Evolutionary conservation across 2,888 invertebrate species (phyloP), one percentile per base, ranked within the genome.

Genomic region (Trachelus iudaicus): DNA sequence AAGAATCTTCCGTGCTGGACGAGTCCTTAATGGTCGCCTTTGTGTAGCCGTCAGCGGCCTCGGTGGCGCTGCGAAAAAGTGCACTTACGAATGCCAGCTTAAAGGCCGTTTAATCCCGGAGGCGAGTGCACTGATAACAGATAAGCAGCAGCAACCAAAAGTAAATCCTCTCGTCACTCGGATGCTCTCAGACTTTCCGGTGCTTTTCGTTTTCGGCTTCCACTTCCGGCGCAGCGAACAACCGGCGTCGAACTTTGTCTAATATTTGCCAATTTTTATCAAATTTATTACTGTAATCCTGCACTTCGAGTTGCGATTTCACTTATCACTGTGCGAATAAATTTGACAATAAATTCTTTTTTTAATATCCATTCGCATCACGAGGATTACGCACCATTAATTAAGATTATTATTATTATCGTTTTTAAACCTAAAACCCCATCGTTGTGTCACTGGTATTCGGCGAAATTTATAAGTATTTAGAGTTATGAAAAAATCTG

Each of bases 21-120:
- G 75, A 73, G 75, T 83, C 80, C 75, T 80, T 81, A 31, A 77
- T 81, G 40, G 75, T 77, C 13, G 79, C 77, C 79, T 79, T 79
- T 79, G 78, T 78, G 78, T 81, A 81, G 75, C 78, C 79, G 77
- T 81, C 79, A 56, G 77, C 80, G 75, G 79, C 80, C 79, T 82
- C 80, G 77, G 80, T 78, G 76, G 76, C 81, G 69, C 79, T 80
- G 77, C 80, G 80, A 75, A 83, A 81, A 73, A 82, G 80, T 78
- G 80, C 83, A 78, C 81, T 81, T 34, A 82, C 80, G 78, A 83
- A 81, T 81, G 82, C 82, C 82, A 82, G 82, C 76, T 76, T 83
- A 79, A 76, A 40, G 40, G 31, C 68, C n/a, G 69, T 77, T 69
- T 13, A 37, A 75, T 75, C 56, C 37, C n/a, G 30, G 23, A 34